Percentiles rank a stretch among this genome's conserved stretches.
Evolutionary conservation across 2,797 vertebrate species (phyloP).

Genomic region (Parotocinclus haroldoi): DNA sequence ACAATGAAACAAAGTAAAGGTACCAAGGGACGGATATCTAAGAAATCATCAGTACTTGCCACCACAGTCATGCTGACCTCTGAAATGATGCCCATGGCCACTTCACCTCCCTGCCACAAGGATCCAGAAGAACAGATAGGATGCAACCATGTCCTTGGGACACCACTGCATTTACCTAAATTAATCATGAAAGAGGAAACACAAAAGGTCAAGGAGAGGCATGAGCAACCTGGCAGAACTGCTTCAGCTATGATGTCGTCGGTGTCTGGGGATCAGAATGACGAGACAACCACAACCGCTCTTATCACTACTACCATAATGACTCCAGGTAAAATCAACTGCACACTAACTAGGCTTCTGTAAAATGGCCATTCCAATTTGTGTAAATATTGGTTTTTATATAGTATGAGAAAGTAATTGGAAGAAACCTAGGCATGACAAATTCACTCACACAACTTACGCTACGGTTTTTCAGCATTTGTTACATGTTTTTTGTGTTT

Average conservation of each 20-base stretch:
- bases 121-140: too few species aligned
- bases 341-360: neutral
- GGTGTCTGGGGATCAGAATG: slow-evolving; percentile 61
- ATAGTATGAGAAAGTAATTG: too few species aligned
- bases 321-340: slow-evolving; percentile 66
- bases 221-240: slow-evolving; percentile 17
- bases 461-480: too few species aligned
- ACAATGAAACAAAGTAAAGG: neutral
- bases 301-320: slow-evolving; percentile 65
- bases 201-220: too few species aligned
- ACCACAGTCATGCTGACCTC: neutral
- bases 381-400: too few species aligned
- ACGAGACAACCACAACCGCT: slow-evolving; percentile 53
- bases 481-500: too few species aligned
- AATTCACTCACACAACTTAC: too few species aligned
- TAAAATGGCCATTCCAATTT: neutral
- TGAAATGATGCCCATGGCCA: neutral
- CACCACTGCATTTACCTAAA: too few species aligned
- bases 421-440: too few species aligned
- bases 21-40: neutral
- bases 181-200: too few species aligned
- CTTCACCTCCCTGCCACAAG: too few species aligned
- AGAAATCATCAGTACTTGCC: neutral
- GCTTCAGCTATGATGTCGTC: slow-evolving; percentile 40
- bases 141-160: too few species aligned